Evolutionary conservation across 2,797 vertebrate species (phyloP), one percentile per base, ranked within the genome.

Genomic region (Notolabrus celidotus): DNA sequence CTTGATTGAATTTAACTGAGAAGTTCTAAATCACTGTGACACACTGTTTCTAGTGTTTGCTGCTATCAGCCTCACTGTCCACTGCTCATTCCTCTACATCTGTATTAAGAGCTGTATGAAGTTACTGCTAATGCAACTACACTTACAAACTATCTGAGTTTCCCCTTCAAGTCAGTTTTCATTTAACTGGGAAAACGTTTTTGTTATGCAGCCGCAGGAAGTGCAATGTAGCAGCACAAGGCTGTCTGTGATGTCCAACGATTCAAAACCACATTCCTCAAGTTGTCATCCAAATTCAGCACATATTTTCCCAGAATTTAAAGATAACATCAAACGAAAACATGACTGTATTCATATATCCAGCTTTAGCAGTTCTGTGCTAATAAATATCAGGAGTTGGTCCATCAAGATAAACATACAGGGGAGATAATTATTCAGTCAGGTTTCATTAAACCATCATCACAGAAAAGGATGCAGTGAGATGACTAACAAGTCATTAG

Each of bases 61-160:
- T 56, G 4, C 46, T 9, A 39, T 22, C 39, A 22, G n/a, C n/a
- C 27, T 42, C 23, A n/a, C 36, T 20, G 25, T 57, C 34, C 31
- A 41, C 25, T 20, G 49, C 59, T 49, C 17, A 10, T 7, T 42
- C 43, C 22, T 12, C 34, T 50, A 61, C 17, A 67, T 56, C 29
- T 43, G n/a, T n/a, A 61, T 29, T n/a, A 15, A 8, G 14, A 67
- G 46, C 34, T 34, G 5, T 41, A 41, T 53, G 20, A 16, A 41
- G 9, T 65, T 15, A 19, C n/a, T 36, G 27, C 29, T 27, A 41
- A 29, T 23, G 16, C 22, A 46, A 51, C n/a, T 2, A 1, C 23
- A 12, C 10, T 15, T 38, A 8, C 2, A 11, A 33, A 33, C 9
- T 27, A 23, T 36, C 19, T 47, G 6, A 16, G 20, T 43, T 31